Percentiles rank a stretch among this genome's conserved stretches.
These are phyloP conservation scores for Calliopum simillimum DNA, from an alignment of 2,888 invertebrate species.

Conservation along the genomic window DNA sequence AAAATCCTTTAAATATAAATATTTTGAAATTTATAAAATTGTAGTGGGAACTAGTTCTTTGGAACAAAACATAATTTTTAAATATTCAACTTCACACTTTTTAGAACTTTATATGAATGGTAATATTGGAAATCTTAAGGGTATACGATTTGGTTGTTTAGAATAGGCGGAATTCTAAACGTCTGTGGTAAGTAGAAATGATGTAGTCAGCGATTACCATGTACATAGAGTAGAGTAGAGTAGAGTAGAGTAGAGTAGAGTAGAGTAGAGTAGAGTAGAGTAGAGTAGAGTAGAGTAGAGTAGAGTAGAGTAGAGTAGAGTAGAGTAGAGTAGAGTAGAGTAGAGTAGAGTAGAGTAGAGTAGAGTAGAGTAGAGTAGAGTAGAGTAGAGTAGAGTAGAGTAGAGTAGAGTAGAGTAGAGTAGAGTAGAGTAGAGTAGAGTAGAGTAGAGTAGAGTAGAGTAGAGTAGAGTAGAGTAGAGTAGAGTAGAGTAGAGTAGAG, in stretches of 20 bases:
- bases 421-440: slow-evolving; percentile 35
- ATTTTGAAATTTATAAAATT: too few relatives aligned
- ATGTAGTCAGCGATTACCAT: too few relatives aligned
- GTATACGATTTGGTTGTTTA: too few relatives aligned
- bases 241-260: slow-evolving; percentile 33
- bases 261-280: slow-evolving; percentile 31
- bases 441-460: slow-evolving; percentile 37
- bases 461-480: slow-evolving; percentile 35
- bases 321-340: slow-evolving; percentile 35
- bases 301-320: slow-evolving; percentile 34
- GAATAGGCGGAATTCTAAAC: too few relatives aligned
- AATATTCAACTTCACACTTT: too few relatives aligned
- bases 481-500: slow-evolving; percentile 37
- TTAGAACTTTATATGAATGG: too few relatives aligned
- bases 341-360: slow-evolving; percentile 36
- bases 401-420: slow-evolving; percentile 36
- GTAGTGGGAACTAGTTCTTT: too few relatives aligned
- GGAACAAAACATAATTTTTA: too few relatives aligned
- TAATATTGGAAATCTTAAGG: too few relatives aligned
- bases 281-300: slow-evolving; percentile 31
- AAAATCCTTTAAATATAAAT: too few relatives aligned
- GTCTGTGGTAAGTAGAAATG: too few relatives aligned
- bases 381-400: slow-evolving; percentile 37
- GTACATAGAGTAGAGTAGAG: slow-evolving; percentile 34
- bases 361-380: slow-evolving; percentile 35